Conservation (phyloP, 1,140 invertebrate genomes). For the Bemisia tabaci region DNA sequence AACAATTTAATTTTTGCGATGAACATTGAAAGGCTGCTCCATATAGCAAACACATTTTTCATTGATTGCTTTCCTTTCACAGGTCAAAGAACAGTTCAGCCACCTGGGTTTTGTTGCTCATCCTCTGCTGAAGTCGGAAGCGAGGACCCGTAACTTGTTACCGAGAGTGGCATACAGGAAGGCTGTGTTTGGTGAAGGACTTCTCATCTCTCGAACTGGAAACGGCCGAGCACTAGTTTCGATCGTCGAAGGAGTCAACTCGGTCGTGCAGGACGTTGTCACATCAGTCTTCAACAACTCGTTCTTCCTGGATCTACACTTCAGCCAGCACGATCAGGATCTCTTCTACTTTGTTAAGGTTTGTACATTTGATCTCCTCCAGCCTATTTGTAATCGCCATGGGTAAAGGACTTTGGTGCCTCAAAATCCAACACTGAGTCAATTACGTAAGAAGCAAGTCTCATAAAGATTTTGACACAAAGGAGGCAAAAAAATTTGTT, state of each 20-base stretch:
- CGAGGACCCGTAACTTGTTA: conserved; percentile 60
- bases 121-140: conserved; percentile 63
- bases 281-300: conserved; percentile 89
- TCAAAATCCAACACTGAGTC: too few species aligned
- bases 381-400: too few species aligned
- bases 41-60: too few species aligned
- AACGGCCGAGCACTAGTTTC: conserved; percentile 62
- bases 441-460: too few species aligned
- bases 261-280: conserved; percentile 80
- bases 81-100: conserved; percentile 63
- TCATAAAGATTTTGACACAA: too few species aligned
- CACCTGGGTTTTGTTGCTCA: conserved; percentile 70
- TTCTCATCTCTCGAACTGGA: conserved; percentile 67
- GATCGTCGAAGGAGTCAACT: conserved; percentile 69
- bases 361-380: conserved; percentile 1
- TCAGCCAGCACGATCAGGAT: conserved; percentile 82
- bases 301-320: conserved; percentile 78
- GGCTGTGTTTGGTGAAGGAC: conserved; percentile 78
- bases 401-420: too few species aligned
- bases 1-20: too few species aligned
- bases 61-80: conserved; percentile 21
- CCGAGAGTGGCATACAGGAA: conserved; percentile 66
- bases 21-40: too few species aligned
- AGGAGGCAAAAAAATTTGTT: too few species aligned
- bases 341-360: conserved; percentile 88